Percentiles rank a stretch among this genome's conserved stretches.
Evolutionary conservation across 64 coral and sea anemone species (phyloP).

Genomic region (Dendronephthya gigantea): DNA sequence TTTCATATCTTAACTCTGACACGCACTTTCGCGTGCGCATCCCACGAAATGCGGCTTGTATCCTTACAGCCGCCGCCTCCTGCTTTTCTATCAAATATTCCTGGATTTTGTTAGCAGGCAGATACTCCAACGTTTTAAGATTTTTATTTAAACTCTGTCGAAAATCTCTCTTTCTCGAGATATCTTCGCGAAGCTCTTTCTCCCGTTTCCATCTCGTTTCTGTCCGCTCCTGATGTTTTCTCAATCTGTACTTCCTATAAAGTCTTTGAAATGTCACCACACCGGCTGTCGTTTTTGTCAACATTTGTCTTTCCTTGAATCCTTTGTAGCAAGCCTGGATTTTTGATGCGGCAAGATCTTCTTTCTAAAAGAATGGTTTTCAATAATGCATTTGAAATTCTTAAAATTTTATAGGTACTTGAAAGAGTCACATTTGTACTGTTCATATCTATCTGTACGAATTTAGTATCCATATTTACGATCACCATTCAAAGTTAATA

Average conservation of each 20-base stretch:
- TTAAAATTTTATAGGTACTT: too few relatives aligned
- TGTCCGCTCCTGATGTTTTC: background rate
- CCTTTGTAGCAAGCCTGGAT: slow-evolving; percentile 11
- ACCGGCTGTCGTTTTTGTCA: background rate
- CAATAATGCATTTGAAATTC: too few relatives aligned
- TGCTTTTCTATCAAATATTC: background rate
- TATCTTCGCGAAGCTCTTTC: background rate
- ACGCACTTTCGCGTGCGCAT: background rate
- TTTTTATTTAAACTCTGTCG: background rate
- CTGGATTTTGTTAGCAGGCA: background rate
- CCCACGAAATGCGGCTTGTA: background rate
- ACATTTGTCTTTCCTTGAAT: background rate
- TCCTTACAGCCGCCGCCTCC: background rate
- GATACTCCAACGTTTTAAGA: background rate
- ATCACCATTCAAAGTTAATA: too few relatives aligned
- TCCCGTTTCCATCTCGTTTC: slow-evolving; percentile 8
- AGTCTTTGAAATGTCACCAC: background rate
- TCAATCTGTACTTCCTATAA: background rate
- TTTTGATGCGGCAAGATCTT: background rate
- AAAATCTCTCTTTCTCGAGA: background rate
- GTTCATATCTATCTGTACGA: too few relatives aligned
- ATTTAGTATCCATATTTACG: too few relatives aligned
- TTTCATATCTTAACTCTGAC: background rate
- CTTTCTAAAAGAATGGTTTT: background rate
- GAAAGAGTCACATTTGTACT: too few relatives aligned